A percentile compares a stretch with the other conserved stretches of the same genome.
Conservation (phyloP, 2,888 invertebrate genomes). For the Andrena hattorfiana region DNA sequence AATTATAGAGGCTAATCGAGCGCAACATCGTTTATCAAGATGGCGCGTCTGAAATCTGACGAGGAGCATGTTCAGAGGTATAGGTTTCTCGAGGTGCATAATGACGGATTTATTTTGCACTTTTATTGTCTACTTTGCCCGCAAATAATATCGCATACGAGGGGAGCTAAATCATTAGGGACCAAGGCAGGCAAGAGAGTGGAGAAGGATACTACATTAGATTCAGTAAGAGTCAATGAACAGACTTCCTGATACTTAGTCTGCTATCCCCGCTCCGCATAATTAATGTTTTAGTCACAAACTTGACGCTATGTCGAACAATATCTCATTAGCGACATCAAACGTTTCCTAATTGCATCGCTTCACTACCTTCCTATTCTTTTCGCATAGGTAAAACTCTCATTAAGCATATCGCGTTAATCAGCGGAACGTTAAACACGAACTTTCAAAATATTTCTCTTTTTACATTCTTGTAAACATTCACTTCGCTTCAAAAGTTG, state of each 20-base stretch:
- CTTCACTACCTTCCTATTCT: conserved; percentile 17
- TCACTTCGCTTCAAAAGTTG: too few species aligned
- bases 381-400: conserved; percentile 37
- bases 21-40: conserved; percentile 32
- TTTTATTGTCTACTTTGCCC: not conserved
- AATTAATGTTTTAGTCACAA: conserved; percentile 72
- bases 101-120: conserved; percentile 23
- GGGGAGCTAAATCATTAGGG: not conserved
- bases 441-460: too few species aligned
- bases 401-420: not conserved
- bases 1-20: conserved; percentile 46
- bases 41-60: conserved; percentile 16
- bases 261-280: conserved; percentile 51
- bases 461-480: too few species aligned
- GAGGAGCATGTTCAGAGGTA: not conserved
- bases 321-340: conserved; percentile 62
- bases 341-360: conserved; percentile 51
- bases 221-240: conserved; percentile 64
- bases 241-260: conserved; percentile 71
- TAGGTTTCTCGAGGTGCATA: conserved; percentile 8
- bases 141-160: not conserved
- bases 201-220: conserved; percentile 43
- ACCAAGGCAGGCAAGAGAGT: not conserved
- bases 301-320: conserved; percentile 51
- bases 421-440: too few species aligned